Conservation (phyloP, 1,140 invertebrate species). For the Nephotettix cincticeps region DNA sequence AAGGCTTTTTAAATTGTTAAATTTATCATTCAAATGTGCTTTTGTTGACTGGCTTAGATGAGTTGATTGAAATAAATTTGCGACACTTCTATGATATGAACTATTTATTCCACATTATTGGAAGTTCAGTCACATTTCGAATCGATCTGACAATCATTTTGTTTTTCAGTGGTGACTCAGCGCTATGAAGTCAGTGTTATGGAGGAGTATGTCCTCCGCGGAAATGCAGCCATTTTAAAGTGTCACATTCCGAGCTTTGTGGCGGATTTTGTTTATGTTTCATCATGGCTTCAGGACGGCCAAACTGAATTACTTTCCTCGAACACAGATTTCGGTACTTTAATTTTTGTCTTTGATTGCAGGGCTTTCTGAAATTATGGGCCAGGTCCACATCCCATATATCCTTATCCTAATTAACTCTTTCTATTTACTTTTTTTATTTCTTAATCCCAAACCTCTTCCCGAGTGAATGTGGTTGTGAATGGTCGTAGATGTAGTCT, state of each 20-base stretch:
- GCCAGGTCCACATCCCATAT: not conserved
- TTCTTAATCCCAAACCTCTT: conserved; percentile 20
- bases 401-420: conserved; percentile 1
- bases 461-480: conserved; percentile 22
- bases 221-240: conserved; percentile 87
- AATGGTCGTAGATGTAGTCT: conserved; percentile 9
- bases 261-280: conserved; percentile 81
- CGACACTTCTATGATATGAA: too few relatives aligned
- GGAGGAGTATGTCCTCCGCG: conserved; percentile 86
- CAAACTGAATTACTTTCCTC: conserved; percentile 62
- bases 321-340: conserved; percentile 64
- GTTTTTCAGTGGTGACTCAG: conserved; percentile 78
- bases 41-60: too few relatives aligned
- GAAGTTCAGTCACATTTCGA: too few relatives aligned
- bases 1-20: too few relatives aligned
- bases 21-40: too few relatives aligned
- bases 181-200: conserved; percentile 85
- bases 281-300: conserved; percentile 82
- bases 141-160: too few relatives aligned
- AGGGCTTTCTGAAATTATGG: conserved; percentile 42
- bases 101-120: too few relatives aligned
- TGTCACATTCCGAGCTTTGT: conserved; percentile 92
- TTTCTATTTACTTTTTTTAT: conserved; percentile 14
- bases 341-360: conserved; percentile 35
- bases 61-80: too few relatives aligned